phyloP scores from a whole-genome alignment of 2,113 vertebrate species.

The Rostratula benghalensis region DNA sequence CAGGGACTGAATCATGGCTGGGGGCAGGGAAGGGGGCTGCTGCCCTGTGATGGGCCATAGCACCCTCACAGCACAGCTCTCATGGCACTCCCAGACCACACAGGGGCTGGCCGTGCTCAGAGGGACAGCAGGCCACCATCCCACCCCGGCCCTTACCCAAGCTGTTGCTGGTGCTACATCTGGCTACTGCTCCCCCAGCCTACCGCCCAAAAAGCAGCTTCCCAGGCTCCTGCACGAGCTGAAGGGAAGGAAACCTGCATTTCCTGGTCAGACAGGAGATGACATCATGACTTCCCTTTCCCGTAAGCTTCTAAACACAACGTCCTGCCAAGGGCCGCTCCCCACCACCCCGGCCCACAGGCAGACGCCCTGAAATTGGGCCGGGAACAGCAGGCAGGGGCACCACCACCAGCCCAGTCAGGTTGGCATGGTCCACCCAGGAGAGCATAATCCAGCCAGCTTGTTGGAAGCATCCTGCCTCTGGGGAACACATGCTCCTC shows the following conservation, averaged over 20 bases:
- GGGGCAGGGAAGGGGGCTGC: background rate
- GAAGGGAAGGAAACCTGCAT: conserved; percentile 73
- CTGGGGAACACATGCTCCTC: background rate
- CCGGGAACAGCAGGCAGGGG: background rate
- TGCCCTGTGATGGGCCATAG: background rate
- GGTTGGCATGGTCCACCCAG: background rate
- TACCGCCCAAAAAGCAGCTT: background rate
- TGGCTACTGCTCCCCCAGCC: background rate
- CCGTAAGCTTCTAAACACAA: conserved; percentile 72
- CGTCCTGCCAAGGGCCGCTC: conserved; percentile 69
- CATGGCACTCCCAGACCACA: rapidly evolving
- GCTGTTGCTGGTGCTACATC: background rate
- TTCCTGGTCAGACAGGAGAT: conserved; percentile 81
- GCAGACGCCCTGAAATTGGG: background rate
- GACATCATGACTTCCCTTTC: conserved; percentile 74
- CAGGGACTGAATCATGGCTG: background rate
- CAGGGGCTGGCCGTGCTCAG: background rate
- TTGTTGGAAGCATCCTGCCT: background rate
- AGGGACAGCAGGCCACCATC: background rate
- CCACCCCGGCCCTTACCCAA: background rate
- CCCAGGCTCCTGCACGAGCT: background rate
- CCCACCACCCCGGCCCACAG: conserved; percentile 14
- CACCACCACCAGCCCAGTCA: background rate
- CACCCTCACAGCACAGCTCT: background rate
- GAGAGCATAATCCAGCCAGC: background rate